These are phyloP conservation scores for Borostomias antarcticus DNA, from an alignment of 2,797 vertebrate genomes.

Conservation along the genomic window DNA sequence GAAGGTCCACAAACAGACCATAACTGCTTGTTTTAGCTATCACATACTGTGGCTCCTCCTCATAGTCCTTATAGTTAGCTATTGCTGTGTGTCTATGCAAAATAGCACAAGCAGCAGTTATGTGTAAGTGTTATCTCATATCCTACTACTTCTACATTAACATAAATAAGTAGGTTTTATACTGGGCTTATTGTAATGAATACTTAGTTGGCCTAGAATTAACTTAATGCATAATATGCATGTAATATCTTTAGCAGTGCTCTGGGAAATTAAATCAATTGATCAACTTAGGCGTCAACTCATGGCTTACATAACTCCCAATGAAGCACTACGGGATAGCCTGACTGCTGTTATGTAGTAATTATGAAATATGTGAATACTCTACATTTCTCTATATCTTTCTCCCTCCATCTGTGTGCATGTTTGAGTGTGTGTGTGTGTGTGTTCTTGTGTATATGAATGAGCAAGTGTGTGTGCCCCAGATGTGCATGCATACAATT, in stretches of 20 bases:
- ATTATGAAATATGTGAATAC: slow-evolving; percentile 54
- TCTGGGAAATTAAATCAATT: slow-evolving; percentile 59
- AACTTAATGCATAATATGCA: slow-evolving; percentile 68
- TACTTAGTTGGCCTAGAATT: slow-evolving; percentile 62
- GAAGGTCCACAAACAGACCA: no score
- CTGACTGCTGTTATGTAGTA: slow-evolving; percentile 53
- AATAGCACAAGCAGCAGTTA: slow-evolving; percentile 29
- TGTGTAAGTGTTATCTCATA: slow-evolving; percentile 34
- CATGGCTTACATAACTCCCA: slow-evolving; percentile 55
- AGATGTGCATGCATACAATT: slow-evolving; percentile 54
- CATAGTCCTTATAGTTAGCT: slow-evolving; percentile 52
- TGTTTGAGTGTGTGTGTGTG: slow-evolving; percentile 32
- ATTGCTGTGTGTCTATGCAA: slow-evolving; percentile 40
- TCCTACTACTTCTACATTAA: slow-evolving; percentile 50
- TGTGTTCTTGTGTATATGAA: slow-evolving; percentile 37
- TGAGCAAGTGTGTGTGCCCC: slow-evolving; percentile 21
- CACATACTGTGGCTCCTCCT: no score
- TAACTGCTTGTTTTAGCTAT: no score
- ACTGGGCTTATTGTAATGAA: slow-evolving; percentile 59
- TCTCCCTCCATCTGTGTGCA: slow-evolving; percentile 48
- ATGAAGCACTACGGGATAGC: slow-evolving; percentile 56
- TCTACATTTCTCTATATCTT: slow-evolving; percentile 24
- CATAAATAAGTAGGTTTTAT: slow-evolving; percentile 44
- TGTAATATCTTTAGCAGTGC: slow-evolving; percentile 61
- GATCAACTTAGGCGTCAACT: slow-evolving; percentile 63